Evolutionary conservation across 2,888 invertebrate species (phyloP).

Genomic region (Bombyx huttoni): DNA sequence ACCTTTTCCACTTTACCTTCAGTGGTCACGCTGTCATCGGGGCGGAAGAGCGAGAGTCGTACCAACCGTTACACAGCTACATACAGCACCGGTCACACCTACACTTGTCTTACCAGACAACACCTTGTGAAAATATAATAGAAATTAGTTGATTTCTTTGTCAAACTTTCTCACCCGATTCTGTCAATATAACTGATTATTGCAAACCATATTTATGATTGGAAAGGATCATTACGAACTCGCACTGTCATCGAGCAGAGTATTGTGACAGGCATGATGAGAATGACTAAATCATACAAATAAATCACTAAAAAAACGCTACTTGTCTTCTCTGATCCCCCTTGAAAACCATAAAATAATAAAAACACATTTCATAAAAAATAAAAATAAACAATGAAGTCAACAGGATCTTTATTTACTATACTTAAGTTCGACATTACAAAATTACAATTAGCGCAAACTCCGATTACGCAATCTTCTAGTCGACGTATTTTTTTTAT

Average conservation of each 20-base stretch:
- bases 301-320: conserved; percentile 50
- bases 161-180: conserved; percentile 55
- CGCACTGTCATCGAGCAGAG: conserved; percentile 46
- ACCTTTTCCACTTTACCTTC: conserved; percentile 69
- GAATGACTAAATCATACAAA: conserved; percentile 47
- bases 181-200: conserved; percentile 27
- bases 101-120: conserved; percentile 70
- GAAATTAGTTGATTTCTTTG: conserved; percentile 68
- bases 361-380: conserved; percentile 44
- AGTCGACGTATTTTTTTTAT: conserved; percentile 26
- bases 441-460: conserved; percentile 41
- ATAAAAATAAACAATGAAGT: conserved; percentile 35
- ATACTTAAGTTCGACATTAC: conserved; percentile 10
- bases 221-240: conserved; percentile 53
- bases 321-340: conserved; percentile 53
- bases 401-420: conserved; percentile 40
- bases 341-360: conserved; percentile 43
- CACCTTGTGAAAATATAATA: conserved; percentile 72
- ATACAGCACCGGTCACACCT: conserved; percentile 66
- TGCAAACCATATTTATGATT: conserved; percentile 43
- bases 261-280: conserved; percentile 40
- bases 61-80: conserved; percentile 62
- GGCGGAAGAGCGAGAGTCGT: conserved; percentile 49
- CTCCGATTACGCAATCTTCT: conserved; percentile 44
- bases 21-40: conserved; percentile 41